Evolutionary conservation across 1,140 invertebrate species (phyloP).

Genomic region (Eueides isabella): DNA sequence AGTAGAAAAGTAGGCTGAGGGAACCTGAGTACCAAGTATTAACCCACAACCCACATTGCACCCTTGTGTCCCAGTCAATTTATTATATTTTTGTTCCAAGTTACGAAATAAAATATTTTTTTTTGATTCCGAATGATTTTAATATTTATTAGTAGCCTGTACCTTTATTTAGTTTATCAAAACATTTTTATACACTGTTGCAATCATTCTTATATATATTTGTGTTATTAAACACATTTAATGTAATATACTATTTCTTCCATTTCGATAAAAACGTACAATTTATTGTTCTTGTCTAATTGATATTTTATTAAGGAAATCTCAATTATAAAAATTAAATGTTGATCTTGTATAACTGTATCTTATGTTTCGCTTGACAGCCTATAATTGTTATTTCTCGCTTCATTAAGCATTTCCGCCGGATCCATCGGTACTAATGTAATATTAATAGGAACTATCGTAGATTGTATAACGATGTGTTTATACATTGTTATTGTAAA

Average conservation of each 20-base stretch:
- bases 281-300: background rate
- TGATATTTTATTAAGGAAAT: background rate
- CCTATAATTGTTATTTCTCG: slow-evolving; percentile 19
- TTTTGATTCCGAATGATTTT: no score
- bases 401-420: slow-evolving; percentile 27
- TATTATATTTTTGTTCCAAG: no score
- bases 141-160: no score
- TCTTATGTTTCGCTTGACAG: slow-evolving; percentile 33
- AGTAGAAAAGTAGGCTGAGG: no score
- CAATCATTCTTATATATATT: background rate
- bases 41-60: no score
- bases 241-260: background rate
- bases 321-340: background rate
- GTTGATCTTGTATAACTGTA: slow-evolving; percentile 22
- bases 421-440: slow-evolving; percentile 19
- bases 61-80: no score
- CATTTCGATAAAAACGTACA: no score
- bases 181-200: no score
- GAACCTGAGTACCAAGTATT: no score
- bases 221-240: background rate
- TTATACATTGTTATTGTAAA: background rate
- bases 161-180: no score
- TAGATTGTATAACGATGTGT: slow-evolving; percentile 19
- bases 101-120: no score
- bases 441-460: slow-evolving; percentile 31